Percentiles rank a stretch among this genome's conserved stretches.
Evolutionary conservation across 1,140 invertebrate genomes (phyloP).

Genomic region (Calycopis cecrops): DNA sequence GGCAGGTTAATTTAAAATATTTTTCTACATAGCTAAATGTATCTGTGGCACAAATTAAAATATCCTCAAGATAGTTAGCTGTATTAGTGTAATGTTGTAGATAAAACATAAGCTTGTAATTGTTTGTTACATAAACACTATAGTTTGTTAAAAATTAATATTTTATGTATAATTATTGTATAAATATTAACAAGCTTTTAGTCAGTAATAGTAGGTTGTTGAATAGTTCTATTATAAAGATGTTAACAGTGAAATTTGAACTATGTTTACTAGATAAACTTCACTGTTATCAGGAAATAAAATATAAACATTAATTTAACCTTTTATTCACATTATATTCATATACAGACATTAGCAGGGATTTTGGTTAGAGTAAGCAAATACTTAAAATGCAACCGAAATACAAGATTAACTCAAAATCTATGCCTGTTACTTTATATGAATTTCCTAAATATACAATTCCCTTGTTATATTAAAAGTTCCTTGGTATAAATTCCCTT

Average conservation of each 20-base stretch:
- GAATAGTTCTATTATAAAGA: constrained; percentile 4
- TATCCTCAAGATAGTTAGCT: too few species aligned
- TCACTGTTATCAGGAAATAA: constrained; percentile 11
- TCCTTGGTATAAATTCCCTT: too few species aligned
- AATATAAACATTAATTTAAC: constrained; percentile 7
- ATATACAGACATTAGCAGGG: too few species aligned
- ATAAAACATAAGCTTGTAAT: neutral
- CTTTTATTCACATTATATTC: neutral
- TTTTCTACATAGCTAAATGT: too few species aligned
- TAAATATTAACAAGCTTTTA: constrained; percentile 1
- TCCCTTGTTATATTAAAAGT: constrained; percentile 13
- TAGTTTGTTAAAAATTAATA: constrained; percentile 5
- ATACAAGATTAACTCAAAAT: too few species aligned
- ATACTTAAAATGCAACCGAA: too few species aligned
- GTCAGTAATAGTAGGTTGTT: constrained; percentile 9
- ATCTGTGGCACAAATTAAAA: too few species aligned
- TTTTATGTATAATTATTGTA: constrained; percentile 12
- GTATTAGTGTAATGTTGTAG: neutral
- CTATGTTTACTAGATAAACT: neutral
- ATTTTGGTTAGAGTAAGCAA: too few species aligned
- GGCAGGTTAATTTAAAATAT: too few species aligned
- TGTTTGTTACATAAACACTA: neutral
- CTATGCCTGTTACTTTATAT: neutral
- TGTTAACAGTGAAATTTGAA: constrained; percentile 5
- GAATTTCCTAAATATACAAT: neutral